phyloP scores from a whole-genome alignment of 1,140 invertebrate genomes.

The Drusus annulatus region DNA sequence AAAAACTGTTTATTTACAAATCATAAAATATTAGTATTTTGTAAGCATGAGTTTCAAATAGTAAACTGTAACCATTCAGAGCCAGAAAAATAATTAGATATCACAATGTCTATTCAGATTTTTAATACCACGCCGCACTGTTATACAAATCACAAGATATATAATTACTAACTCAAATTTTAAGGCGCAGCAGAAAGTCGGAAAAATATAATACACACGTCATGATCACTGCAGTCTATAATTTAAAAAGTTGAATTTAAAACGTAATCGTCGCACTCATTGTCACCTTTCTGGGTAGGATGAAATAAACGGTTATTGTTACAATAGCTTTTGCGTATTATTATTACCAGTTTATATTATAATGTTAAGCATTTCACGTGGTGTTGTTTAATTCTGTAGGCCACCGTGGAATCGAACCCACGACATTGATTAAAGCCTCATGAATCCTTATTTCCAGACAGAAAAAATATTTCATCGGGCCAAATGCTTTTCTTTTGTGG shows the following conservation, averaged over 20 bases:
- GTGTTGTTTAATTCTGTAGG: background rate
- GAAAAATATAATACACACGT: background rate
- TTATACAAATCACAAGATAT: too few relatives aligned
- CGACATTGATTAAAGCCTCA: background rate
- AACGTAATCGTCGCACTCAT: background rate
- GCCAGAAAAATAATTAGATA: too few relatives aligned
- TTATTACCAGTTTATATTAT: too few relatives aligned
- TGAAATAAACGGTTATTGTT: background rate
- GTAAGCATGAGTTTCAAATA: too few relatives aligned
- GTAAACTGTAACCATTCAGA: too few relatives aligned
- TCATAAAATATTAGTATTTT: too few relatives aligned
- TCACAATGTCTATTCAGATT: too few relatives aligned
- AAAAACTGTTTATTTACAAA: too few relatives aligned
- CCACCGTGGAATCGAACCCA: background rate
- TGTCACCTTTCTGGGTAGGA: slow-evolving; percentile 1
- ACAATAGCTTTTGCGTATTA: slow-evolving; percentile 12
- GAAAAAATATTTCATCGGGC: background rate
- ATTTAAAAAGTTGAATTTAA: slow-evolving; percentile 5
- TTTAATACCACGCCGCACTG: too few relatives aligned
- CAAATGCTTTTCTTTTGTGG: background rate
- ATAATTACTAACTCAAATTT: background rate
- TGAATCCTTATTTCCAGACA: background rate
- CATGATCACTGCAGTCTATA: background rate
- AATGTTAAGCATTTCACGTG: background rate
- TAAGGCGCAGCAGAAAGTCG: background rate